These are phyloP conservation scores for Zaprionus kolodkinae DNA, from an alignment of 1,140 invertebrate species.

Conservation along the genomic window DNA sequence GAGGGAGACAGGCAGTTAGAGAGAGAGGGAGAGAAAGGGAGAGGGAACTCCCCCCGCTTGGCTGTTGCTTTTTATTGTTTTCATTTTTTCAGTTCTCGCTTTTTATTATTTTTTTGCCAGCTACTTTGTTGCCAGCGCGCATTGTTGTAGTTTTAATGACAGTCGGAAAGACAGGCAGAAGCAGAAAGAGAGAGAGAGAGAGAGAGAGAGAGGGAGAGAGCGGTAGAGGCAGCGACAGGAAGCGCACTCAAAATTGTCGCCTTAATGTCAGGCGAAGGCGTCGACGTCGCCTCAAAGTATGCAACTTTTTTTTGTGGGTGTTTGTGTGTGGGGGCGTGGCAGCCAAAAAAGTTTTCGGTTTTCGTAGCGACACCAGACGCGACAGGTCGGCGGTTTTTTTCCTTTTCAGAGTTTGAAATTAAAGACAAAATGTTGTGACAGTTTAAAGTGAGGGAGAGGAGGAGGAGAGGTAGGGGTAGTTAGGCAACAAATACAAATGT, in stretches of 20 bases:
- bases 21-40: background rate
- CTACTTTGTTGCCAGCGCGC: constrained; percentile 39
- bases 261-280: constrained; percentile 68
- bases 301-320: constrained; percentile 34
- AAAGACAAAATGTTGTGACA: constrained; percentile 7
- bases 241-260: constrained; percentile 65
- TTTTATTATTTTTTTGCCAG: constrained; percentile 16
- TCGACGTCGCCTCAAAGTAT: constrained; percentile 59
- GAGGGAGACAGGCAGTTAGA: background rate
- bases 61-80: constrained; percentile 58
- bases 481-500: background rate
- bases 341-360: constrained; percentile 53
- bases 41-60: constrained; percentile 21
- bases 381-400: constrained; percentile 26
- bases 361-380: constrained; percentile 27
- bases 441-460: background rate
- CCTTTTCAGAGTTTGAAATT: background rate
- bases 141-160: constrained; percentile 80
- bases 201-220: background rate
- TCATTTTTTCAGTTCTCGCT: constrained; percentile 53
- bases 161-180: background rate
- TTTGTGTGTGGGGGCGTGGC: constrained; percentile 25
- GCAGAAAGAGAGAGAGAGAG: background rate
- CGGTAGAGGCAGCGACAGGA: constrained; percentile 10
- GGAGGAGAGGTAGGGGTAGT: too few species aligned